Percentiles rank a stretch among this genome's conserved stretches.
Conservation (phyloP, 2,797 vertebrate genomes). For the Sebastiscus albofasciatus region DNA sequence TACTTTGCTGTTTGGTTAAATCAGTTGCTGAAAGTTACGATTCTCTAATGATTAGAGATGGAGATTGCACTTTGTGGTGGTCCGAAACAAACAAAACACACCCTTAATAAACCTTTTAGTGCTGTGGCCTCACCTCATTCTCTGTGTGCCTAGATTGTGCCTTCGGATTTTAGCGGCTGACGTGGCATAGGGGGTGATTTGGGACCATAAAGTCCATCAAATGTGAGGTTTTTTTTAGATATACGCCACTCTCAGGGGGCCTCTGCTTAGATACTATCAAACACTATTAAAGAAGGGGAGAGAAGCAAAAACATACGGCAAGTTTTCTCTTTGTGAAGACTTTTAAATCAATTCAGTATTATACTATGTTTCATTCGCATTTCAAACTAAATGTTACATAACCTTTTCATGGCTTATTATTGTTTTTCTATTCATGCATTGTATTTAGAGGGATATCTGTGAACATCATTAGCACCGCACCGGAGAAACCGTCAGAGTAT, state of each 20-base stretch:
- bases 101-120: neutral
- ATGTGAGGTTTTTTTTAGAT: constrained; percentile 16
- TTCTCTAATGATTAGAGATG: neutral
- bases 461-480: neutral
- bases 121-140: neutral
- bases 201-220: constrained; percentile 32
- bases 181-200: neutral
- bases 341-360: constrained; percentile 49
- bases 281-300: neutral
- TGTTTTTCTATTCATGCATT: constrained; percentile 14
- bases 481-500: neutral
- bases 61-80: neutral
- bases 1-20: constrained; percentile 4
- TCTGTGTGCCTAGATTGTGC: neutral
- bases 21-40: neutral
- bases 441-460: constrained; percentile 12
- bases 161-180: neutral
- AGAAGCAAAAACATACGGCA: neutral
- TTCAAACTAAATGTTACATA: constrained; percentile 34
- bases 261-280: constrained; percentile 28
- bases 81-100: constrained; percentile 13
- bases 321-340: neutral
- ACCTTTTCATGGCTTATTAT: neutral
- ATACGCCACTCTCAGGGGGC: constrained; percentile 40
- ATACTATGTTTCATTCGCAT: constrained; percentile 11